Base-by-base conservation (phyloP, 2,888 invertebrate species). In the Empis livida region DNA sequence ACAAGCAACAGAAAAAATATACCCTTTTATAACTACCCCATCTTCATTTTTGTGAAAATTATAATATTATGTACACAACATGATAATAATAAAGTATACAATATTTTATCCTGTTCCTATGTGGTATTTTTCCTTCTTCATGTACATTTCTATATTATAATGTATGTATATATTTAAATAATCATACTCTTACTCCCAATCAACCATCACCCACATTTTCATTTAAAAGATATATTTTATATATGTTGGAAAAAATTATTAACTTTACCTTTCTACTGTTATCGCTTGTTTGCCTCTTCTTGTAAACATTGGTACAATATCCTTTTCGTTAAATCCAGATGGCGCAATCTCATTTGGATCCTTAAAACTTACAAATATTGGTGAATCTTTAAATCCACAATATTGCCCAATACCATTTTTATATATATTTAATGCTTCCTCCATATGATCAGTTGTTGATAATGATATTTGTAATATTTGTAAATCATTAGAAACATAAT, bases 301-400 rank as follows among this genome's bases (percentile, higher is more conserved):
- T 0, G 85, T 80, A 82, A 88, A 93, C 14, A 93, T 59, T 1
- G 91, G 83, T 10, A 87, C 73, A 44, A 77, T 75, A 49, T 79
- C 72, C 44, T 76, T 76, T 54, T 82, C 78, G 64, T 89, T 85
- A 61, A 80, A 82, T 0, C 89, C 88, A 9, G 73, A 56, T n/a
- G 78, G 80, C 5, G 79, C 77, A 16, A 67, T 59, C 56, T 76
- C 76, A 50, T 79, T 78, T 1, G 86, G 77, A 70, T 90, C 90
- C 61, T 63, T 59, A 3, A 65, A 43, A 0, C 60, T 55, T 10
- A 75, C 49, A 48, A 72, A 63, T 51, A 71, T 73, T 58, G 77
- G 53, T 63, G 70, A 57, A 61, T 67, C 69, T 61, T 73, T 59
- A 65, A 75, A 78, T 42, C 75, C 84, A 37, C 82, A 74, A 72